A percentile compares a stretch with the other conserved stretches of the same genome.
Evolutionary conservation across 2,797 vertebrate genomes (phyloP).

Genomic region (Remorina albescens): DNA sequence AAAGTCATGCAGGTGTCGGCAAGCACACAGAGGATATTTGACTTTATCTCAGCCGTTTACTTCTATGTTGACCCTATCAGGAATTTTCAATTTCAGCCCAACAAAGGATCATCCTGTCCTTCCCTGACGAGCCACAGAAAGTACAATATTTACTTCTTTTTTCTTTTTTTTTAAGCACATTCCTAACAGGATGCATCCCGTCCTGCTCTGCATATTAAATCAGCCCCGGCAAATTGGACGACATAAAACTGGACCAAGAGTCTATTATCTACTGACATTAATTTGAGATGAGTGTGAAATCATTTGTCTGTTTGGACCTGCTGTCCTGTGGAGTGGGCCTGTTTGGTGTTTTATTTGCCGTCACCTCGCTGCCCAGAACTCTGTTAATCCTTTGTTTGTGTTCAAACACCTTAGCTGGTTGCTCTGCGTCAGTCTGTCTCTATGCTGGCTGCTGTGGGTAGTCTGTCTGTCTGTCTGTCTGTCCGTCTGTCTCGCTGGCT

Average conservation of each 20-base stretch:
- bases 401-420: conserved; percentile 77
- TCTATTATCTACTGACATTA: conserved; percentile 64
- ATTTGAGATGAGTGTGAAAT: conserved; percentile 79
- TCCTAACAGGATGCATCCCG: conserved; percentile 34
- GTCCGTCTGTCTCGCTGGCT: conserved; percentile 64
- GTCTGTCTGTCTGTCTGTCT: conserved; percentile 66
- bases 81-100: conserved; percentile 65
- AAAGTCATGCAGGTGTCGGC: conserved; percentile 61
- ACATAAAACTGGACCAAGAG: conserved; percentile 45
- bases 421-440: conserved; percentile 68
- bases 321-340: conserved; percentile 56
- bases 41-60: conserved; percentile 67
- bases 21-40: conserved; percentile 56
- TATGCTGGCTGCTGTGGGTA: conserved; percentile 64
- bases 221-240: conserved; percentile 40
- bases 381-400: conserved; percentile 79
- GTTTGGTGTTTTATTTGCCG: conserved; percentile 73
- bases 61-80: conserved; percentile 61
- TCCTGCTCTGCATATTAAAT: conserved; percentile 61
- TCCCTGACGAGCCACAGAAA: conserved; percentile 42
- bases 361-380: conserved; percentile 70
- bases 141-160: conserved; percentile 38
- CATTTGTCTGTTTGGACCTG: conserved; percentile 60
- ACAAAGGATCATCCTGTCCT: conserved; percentile 59
- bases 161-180: conserved; percentile 25